Conservation (phyloP, 2,113 vertebrate genomes). For the Cygnus atratus region DNA sequence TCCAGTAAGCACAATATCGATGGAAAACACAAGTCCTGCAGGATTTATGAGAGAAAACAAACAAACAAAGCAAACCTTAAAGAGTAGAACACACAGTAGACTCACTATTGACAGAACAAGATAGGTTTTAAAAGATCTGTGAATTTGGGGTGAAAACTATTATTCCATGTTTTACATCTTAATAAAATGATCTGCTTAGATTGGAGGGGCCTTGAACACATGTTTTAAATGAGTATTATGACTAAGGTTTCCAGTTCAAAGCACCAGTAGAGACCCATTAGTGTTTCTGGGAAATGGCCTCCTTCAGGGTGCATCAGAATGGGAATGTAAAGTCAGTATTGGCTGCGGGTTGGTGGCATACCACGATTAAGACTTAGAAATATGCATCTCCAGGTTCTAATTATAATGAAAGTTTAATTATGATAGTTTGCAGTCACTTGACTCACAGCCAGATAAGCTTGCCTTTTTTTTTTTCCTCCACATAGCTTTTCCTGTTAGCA, state of each 20-base stretch:
- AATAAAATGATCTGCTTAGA: neutral
- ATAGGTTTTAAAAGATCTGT: neutral
- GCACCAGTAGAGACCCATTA: neutral
- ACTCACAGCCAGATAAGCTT: neutral
- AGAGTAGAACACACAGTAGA: neutral
- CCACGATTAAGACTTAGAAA: neutral
- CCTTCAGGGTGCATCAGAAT: neutral
- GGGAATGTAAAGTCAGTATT: neutral
- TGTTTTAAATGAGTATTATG: neutral
- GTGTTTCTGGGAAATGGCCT: neutral
- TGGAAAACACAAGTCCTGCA: neutral
- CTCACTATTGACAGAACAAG: neutral
- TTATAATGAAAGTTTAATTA: neutral
- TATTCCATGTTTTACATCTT: neutral
- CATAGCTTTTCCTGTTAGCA: neutral
- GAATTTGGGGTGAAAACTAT: neutral
- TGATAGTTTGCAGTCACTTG: neutral
- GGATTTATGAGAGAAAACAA: neutral
- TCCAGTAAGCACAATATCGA: neutral
- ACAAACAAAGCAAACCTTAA: fast-evolving
- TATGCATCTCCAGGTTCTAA: neutral
- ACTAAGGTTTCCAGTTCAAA: neutral
- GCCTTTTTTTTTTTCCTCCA: too few relatives aligned
- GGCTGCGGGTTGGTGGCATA: neutral
- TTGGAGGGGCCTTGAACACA: neutral